Percentiles rank a stretch among this genome's conserved stretches.
Conservation (phyloP, 2,113 vertebrate genomes). For the Propithecus coquereli region DNA sequence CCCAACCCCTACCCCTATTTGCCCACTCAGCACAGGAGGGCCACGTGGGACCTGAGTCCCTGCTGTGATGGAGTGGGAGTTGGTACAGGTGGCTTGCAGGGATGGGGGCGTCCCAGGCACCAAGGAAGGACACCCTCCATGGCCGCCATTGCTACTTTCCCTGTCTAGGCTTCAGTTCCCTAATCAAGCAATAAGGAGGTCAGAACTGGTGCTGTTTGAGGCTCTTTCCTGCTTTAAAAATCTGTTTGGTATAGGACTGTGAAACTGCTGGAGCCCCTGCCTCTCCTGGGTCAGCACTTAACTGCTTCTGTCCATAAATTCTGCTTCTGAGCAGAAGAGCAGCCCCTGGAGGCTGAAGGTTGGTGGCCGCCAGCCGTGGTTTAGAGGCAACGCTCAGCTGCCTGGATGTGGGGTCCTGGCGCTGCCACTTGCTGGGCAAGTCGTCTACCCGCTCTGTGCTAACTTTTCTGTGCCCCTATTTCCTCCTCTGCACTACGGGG, state of each 20-base stretch:
- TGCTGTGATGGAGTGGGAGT: not conserved
- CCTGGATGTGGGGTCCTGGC: not conserved
- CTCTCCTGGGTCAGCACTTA: rapidly evolving
- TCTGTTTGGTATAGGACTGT: not conserved
- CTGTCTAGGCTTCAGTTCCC: not conserved
- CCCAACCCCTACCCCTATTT: not conserved
- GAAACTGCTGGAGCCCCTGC: not conserved
- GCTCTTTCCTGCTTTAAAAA: not conserved
- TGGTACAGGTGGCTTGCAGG: not conserved
- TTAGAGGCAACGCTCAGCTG: rapidly evolving
- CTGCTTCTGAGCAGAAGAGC: not conserved
- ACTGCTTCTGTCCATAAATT: not conserved
- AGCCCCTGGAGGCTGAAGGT: too few species aligned
- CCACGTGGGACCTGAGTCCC: not conserved
- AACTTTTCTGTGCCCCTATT: not conserved
- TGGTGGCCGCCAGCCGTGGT: rapidly evolving
- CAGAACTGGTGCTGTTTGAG: not conserved
- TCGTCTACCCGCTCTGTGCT: not conserved
- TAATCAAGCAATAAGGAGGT: not conserved
- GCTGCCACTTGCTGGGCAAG: not conserved
- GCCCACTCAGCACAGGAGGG: not conserved
- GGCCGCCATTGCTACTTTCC: not conserved
- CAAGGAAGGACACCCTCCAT: not conserved
- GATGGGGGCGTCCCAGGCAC: not conserved
- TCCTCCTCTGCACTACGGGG: not conserved